Conservation (phyloP, 1,140 invertebrate species). For the Diachasma alloeum region DNA sequence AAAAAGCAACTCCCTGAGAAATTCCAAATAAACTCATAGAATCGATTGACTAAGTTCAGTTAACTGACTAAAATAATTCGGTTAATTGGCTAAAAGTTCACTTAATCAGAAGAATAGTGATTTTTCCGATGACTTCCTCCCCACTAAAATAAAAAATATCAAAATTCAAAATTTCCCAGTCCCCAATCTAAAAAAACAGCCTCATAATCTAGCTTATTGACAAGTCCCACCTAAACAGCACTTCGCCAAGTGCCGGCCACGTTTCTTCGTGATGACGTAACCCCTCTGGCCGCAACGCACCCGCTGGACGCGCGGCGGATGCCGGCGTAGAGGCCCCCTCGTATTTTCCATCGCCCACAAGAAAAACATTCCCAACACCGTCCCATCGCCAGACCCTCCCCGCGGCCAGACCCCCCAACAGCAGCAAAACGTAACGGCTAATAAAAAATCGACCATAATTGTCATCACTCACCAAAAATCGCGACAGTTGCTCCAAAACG, state of each 20-base stretch:
- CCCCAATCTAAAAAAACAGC: too few relatives aligned
- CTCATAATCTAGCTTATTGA: neutral
- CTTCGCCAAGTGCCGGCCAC: slow-evolving; percentile 13
- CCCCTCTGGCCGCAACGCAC: slow-evolving; percentile 26
- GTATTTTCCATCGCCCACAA: neutral
- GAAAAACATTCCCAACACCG: neutral
- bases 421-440: too few relatives aligned
- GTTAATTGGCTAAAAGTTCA: too few relatives aligned
- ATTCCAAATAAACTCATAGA: too few relatives aligned
- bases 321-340: neutral
- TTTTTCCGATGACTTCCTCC: too few relatives aligned
- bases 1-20: too few relatives aligned
- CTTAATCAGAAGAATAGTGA: too few relatives aligned
- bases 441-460: neutral
- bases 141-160: too few relatives aligned
- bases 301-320: slow-evolving; percentile 21
- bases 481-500: neutral
- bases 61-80: too few relatives aligned
- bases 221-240: neutral
- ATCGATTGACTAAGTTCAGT: too few relatives aligned
- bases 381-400: neutral
- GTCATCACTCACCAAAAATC: neutral
- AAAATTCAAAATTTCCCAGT: too few relatives aligned
- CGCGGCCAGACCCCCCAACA: too few relatives aligned
- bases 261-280: slow-evolving; percentile 36